Evolutionary conservation across 2,888 invertebrate species (phyloP), one percentile per base, ranked within the genome.

Genomic region (Pachliopta kotzebuea): DNA sequence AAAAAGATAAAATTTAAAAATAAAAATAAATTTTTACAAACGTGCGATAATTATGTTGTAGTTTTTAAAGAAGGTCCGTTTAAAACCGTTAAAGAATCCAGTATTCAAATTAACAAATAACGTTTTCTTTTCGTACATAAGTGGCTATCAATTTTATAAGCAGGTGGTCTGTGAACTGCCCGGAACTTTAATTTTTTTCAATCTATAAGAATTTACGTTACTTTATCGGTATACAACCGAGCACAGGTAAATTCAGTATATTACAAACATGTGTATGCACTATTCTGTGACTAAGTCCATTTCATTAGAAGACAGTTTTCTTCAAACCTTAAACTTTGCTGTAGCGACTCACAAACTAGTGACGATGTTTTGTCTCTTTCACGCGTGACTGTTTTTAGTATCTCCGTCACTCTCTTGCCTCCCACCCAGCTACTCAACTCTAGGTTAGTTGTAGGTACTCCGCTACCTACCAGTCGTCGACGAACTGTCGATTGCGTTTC

Each of bases 181-280:
- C 77, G 74, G 77, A 85, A 79, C 84, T 82, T 87, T 82, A 72
- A 80, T 89, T 88, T 88, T 90, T 87, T 85, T 90, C 88, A 81
- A 88, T 86, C 90, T 74, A 74, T 80, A 83, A 86, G 90, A 87
- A 90, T 91, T 87, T 83, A 83, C 88, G 89, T 88, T 85, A 82
- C 86, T 85, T 88, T 89, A 90, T 86, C 85, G 84, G 87, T 82
- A 85, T 83, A 82, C 84, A 77, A 81, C 76, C 72, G 73, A 72
- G 75, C 80, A 82, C 89, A 90, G 88, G 89, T 90, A 88, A 86
- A 88, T 89, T 90, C 83, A 76, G 85, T 89, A 86, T 86, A 69
- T 74, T 76, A 76, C 74, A 68, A 83, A 83, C 83, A 77, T 83
- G 71, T 69, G 78, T 67, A 78, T 67, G 76, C 72, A 69, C 69